Conservation (phyloP, 2,797 vertebrate genomes). For the Rhynchotus rufescens region DNA sequence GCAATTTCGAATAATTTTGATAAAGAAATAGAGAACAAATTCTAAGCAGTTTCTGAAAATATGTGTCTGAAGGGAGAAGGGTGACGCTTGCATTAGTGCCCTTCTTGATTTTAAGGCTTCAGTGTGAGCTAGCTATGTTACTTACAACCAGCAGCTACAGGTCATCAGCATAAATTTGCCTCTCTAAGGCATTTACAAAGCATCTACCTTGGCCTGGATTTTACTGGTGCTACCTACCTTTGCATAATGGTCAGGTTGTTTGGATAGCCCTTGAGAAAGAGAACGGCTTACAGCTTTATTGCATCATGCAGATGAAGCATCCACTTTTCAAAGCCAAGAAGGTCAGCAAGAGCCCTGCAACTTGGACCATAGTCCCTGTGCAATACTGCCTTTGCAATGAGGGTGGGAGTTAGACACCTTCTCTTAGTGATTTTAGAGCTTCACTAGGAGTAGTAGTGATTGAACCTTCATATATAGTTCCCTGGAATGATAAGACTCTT, state of each 20-base stretch:
- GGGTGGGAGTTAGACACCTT: background rate
- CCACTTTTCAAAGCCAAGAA: background rate
- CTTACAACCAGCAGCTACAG: background rate
- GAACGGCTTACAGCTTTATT: background rate
- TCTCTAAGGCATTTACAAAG: background rate
- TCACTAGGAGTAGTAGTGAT: background rate
- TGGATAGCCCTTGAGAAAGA: background rate
- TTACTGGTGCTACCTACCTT: background rate
- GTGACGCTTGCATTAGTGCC: background rate
- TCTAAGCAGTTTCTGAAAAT: background rate
- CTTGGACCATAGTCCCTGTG: background rate
- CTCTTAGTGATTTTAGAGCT: background rate
- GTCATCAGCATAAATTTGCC: background rate
- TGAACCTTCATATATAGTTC: background rate
- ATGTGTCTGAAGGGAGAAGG: background rate
- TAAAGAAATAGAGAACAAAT: background rate
- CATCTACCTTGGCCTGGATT: background rate
- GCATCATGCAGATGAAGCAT: background rate
- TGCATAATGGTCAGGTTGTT: background rate
- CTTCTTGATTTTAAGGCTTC: background rate
- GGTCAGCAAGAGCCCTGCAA: fast-evolving
- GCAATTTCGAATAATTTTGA: background rate
- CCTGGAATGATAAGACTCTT: background rate
- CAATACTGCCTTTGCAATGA: background rate
- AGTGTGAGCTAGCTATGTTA: background rate